Evolutionary conservation across 2,888 invertebrate species (phyloP).

Genomic region (Pseudanteris insignis): DNA sequence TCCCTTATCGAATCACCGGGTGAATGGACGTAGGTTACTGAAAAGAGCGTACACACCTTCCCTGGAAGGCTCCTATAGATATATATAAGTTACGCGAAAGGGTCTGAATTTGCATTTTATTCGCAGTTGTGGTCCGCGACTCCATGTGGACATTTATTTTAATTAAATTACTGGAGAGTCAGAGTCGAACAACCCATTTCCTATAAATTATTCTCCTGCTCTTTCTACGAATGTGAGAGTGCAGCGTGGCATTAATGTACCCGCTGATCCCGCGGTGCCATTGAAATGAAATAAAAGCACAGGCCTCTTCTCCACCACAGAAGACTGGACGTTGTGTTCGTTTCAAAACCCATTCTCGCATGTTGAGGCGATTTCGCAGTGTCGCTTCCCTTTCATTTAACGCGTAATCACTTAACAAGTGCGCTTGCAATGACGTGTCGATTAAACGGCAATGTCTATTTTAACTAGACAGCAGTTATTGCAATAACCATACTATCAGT

Average conservation of each 20-base stretch:
- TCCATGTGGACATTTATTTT: constrained; percentile 66
- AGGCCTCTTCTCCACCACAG: constrained; percentile 45
- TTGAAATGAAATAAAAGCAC: constrained; percentile 66
- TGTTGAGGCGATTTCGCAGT: constrained; percentile 46
- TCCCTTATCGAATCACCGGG: constrained; percentile 61
- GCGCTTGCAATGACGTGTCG: constrained; percentile 47
- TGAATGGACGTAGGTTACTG: constrained; percentile 56
- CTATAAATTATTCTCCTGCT: constrained; percentile 66
- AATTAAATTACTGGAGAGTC: constrained; percentile 66
- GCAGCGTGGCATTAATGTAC: constrained; percentile 63
- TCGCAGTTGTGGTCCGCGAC: constrained; percentile 59
- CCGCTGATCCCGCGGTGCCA: constrained; percentile 64
- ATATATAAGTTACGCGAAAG: constrained; percentile 54
- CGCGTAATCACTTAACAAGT: constrained; percentile 63
- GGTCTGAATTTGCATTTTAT: constrained; percentile 68
- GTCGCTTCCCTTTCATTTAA: constrained; percentile 63
- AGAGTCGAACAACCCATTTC: constrained; percentile 67
- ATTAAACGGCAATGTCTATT: constrained; percentile 47
- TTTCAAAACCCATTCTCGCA: constrained; percentile 39
- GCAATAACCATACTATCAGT: too few relatives aligned
- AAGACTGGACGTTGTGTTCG: constrained; percentile 43
- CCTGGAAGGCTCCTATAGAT: constrained; percentile 39
- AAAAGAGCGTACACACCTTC: constrained; percentile 45
- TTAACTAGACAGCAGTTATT: too few relatives aligned
- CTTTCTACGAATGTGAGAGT: constrained; percentile 44